phyloP scores from a whole-genome alignment of 1,140 invertebrate genomes.

The Fopius arisanus region DNA sequence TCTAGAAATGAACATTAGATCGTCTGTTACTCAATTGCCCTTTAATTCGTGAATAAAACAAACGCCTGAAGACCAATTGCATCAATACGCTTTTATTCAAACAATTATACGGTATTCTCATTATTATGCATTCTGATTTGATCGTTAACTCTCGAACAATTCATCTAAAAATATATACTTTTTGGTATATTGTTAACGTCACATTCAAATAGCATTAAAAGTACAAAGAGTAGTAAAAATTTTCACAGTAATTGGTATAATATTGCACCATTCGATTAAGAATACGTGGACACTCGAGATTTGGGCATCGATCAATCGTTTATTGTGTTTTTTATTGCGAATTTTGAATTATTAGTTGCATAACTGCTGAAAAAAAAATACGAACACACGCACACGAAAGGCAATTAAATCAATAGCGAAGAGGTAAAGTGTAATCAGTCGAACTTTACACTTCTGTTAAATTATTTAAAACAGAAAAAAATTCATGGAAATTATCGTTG shows the following conservation, averaged over 20 bases:
- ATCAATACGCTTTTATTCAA: background rate
- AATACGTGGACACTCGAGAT: background rate
- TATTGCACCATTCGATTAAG: slow-evolving; percentile 3
- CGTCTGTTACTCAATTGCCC: slow-evolving; percentile 19
- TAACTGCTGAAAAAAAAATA: background rate
- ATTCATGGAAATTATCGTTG: no score
- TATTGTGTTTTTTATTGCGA: background rate
- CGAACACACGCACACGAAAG: no score
- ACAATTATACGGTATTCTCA: no score
- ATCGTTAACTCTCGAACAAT: background rate
- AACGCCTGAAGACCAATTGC: background rate
- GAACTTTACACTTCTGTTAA: no score
- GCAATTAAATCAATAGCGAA: no score
- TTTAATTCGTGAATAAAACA: slow-evolving; percentile 31
- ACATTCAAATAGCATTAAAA: background rate
- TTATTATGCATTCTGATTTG: background rate
- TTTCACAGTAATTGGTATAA: background rate
- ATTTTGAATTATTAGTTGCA: background rate
- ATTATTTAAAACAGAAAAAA: no score
- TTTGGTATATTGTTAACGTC: background rate
- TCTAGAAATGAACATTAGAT: slow-evolving; percentile 24
- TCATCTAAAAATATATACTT: background rate
- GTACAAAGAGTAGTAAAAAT: slow-evolving; percentile 17
- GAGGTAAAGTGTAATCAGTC: no score
- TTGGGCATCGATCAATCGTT: background rate